Evolutionary conservation across 2,797 vertebrate genomes (phyloP).

Genomic region (Chloroceryle amazona): DNA sequence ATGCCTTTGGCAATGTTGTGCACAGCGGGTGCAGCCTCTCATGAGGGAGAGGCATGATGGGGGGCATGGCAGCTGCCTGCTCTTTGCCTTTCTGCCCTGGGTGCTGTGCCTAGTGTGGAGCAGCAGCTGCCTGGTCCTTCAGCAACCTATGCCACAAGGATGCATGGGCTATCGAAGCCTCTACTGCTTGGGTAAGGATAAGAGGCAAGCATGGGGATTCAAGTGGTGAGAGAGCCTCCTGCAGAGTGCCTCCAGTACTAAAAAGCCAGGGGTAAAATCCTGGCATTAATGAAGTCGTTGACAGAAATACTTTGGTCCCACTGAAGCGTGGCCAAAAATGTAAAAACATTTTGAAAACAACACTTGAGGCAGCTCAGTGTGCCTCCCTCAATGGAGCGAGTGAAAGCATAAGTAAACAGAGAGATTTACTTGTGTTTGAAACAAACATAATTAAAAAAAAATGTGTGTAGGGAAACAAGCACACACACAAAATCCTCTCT

Average conservation of each 20-base stretch:
- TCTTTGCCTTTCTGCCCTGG: background rate
- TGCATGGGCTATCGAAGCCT: background rate
- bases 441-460: slow-evolving; percentile 46
- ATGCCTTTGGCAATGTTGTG: accelerated
- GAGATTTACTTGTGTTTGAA: slow-evolving; percentile 35
- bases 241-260: background rate
- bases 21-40: accelerated
- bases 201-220: background rate
- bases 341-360: slow-evolving; percentile 39
- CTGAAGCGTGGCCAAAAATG: background rate
- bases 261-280: background rate
- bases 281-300: slow-evolving; percentile 1
- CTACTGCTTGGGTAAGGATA: background rate
- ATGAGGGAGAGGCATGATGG: accelerated
- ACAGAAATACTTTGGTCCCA: slow-evolving; percentile 30
- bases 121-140: too few relatives aligned
- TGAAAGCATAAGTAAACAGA: slow-evolving; percentile 2
- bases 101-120: background rate
- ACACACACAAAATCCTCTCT: slow-evolving; percentile 45
- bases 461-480: slow-evolving; percentile 39
- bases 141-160: background rate
- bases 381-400: background rate
- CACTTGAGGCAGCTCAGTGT: background rate
- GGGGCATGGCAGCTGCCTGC: accelerated
- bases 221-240: background rate